These are phyloP conservation scores for Fregetta grallaria DNA, from an alignment of 2,113 vertebrate species.

Conservation along the genomic window DNA sequence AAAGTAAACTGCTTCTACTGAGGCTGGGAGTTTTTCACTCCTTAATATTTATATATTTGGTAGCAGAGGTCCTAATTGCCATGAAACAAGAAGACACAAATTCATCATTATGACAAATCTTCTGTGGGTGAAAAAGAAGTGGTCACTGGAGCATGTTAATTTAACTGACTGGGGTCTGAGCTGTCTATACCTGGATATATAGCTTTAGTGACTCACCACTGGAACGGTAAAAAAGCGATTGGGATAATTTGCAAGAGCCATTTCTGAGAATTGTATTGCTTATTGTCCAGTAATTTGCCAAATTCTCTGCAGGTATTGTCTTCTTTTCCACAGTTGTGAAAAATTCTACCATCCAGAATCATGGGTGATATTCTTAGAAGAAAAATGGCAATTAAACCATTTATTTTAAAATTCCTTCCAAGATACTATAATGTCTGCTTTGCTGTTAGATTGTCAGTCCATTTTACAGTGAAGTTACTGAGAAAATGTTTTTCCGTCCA, in stretches of 20 bases:
- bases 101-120: not conserved
- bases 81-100: not conserved
- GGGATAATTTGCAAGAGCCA: not conserved
- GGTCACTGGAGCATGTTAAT: not conserved
- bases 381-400: not conserved
- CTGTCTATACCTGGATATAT: not conserved
- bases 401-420: not conserved
- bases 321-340: not conserved
- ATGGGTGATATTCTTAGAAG: not conserved
- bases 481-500: not conserved
- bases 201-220: not conserved
- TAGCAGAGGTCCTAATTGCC: not conserved
- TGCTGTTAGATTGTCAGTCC: not conserved
- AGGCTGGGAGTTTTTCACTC: not conserved
- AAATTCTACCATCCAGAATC: not conserved
- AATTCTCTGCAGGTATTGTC: not conserved
- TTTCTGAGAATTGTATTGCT: not conserved
- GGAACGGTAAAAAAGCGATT: not conserved
- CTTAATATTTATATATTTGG: not conserved
- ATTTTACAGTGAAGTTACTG: not conserved
- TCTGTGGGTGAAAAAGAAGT: not conserved
- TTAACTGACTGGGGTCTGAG: not conserved
- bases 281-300: not conserved
- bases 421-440: not conserved
- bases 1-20: not conserved